A percentile compares a stretch with the other conserved stretches of the same genome.
Conservation (phyloP, 2,888 invertebrate genomes). For the Venusia cambrica region DNA sequence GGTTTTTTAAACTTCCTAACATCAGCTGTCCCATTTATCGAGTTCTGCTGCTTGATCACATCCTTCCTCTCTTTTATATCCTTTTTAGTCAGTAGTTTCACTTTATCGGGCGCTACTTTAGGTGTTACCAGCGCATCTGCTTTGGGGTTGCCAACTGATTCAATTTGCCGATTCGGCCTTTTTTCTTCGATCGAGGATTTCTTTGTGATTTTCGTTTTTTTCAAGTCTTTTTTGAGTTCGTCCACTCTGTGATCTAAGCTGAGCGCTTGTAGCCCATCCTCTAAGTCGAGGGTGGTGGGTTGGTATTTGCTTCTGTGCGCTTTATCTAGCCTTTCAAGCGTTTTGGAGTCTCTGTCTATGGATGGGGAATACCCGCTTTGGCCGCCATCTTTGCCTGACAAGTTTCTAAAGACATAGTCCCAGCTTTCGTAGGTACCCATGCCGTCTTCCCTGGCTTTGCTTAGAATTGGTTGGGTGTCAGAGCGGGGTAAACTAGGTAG, state of each 20-base stretch:
- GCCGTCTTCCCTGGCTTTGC: constrained; percentile 83
- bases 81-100: constrained; percentile 63
- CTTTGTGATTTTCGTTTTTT: constrained; percentile 55
- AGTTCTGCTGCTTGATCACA: constrained; percentile 60
- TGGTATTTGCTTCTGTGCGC: constrained; percentile 74
- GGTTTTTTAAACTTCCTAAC: constrained; percentile 62
- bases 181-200: constrained; percentile 53
- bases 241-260: constrained; percentile 74
- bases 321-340: constrained; percentile 66
- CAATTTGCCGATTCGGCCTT: constrained; percentile 53
- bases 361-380: constrained; percentile 84
- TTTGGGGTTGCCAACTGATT: constrained; percentile 60
- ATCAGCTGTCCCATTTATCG: constrained; percentile 57
- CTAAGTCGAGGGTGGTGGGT: constrained; percentile 76
- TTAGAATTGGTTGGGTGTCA: constrained; percentile 70
- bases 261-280: constrained; percentile 78
- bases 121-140: constrained; percentile 57
- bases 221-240: constrained; percentile 70
- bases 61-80: constrained; percentile 68
- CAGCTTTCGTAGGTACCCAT: constrained; percentile 87
- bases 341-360: constrained; percentile 67
- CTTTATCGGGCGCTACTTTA: constrained; percentile 66
- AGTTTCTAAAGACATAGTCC: constrained; percentile 89
- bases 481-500: constrained; percentile 69
- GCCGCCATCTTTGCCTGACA: constrained; percentile 87